Percentiles rank a stretch among this genome's conserved stretches.
These are phyloP conservation scores for Phenacoccus solenopsis DNA, from an alignment of 1,140 invertebrate genomes.

Conservation along the genomic window DNA sequence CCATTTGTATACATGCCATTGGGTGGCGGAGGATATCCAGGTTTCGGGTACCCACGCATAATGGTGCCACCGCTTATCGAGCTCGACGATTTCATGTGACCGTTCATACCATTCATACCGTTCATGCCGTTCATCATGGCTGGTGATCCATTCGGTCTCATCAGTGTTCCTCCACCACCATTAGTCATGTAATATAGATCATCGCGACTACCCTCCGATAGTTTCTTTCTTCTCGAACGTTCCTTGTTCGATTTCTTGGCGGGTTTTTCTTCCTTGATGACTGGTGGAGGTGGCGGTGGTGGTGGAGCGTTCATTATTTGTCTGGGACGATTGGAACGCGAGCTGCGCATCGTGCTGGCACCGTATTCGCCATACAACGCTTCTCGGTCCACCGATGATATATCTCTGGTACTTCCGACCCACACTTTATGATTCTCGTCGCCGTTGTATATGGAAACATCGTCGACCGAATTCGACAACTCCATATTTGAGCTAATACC, in stretches of 20 bases:
- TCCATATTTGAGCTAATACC: slow-evolving; percentile 29
- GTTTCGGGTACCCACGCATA: slow-evolving; percentile 29
- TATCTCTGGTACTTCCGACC: slow-evolving; percentile 58
- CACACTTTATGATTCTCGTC: slow-evolving; percentile 90
- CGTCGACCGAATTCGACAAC: slow-evolving; percentile 42
- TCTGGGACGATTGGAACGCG: slow-evolving; percentile 59
- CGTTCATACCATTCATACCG: slow-evolving; percentile 18
- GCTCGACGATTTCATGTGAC: slow-evolving; percentile 24
- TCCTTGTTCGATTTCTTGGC: slow-evolving; percentile 31
- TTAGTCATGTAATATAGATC: slow-evolving; percentile 36
- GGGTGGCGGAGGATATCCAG: slow-evolving; percentile 25
- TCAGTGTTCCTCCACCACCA: slow-evolving; percentile 33
- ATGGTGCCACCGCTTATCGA: slow-evolving; percentile 32
- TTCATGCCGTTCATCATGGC: not conserved
- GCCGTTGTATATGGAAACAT: slow-evolving; percentile 67
- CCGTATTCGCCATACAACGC: slow-evolving; percentile 57
- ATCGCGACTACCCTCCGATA: slow-evolving; percentile 34
- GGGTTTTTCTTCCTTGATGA: slow-evolving; percentile 44
- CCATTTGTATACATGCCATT: slow-evolving; percentile 33
- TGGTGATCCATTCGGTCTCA: slow-evolving; percentile 30
- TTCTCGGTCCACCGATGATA: slow-evolving; percentile 42
- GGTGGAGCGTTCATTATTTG: slow-evolving; percentile 64
- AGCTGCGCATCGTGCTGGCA: slow-evolving; percentile 49
- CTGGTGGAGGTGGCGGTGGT: slow-evolving; percentile 56
- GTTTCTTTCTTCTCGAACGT: slow-evolving; percentile 21